Evolutionary conservation across 2,888 invertebrate genomes (phyloP).

Genomic region (Melanostoma mellinum): DNA sequence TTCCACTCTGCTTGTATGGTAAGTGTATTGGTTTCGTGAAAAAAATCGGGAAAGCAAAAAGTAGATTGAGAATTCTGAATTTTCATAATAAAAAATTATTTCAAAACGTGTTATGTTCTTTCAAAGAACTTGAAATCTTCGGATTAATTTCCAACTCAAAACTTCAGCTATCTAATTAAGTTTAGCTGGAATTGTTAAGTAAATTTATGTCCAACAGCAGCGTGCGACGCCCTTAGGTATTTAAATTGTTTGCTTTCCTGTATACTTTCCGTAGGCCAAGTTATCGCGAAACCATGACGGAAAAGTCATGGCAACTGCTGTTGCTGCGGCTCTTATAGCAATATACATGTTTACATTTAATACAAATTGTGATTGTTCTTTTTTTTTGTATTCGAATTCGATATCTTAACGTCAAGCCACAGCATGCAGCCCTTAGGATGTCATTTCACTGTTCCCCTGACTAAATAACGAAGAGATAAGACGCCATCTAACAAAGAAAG

Average conservation of each 20-base stretch:
- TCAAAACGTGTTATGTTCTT: too few relatives aligned
- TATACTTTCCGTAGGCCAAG: background rate
- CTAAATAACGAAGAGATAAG: slow-evolving; percentile 37
- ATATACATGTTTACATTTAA: background rate
- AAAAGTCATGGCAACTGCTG: background rate
- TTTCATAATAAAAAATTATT: too few relatives aligned
- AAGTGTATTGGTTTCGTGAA: background rate
- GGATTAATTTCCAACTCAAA: too few relatives aligned
- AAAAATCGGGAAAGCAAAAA: too few relatives aligned
- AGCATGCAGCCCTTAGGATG: slow-evolving; percentile 51
- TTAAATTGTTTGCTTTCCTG: too few relatives aligned
- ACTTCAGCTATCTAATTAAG: too few relatives aligned
- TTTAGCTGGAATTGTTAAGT: too few relatives aligned
- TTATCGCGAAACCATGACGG: background rate
- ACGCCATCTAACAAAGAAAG: slow-evolving; percentile 5
- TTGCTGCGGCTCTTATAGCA: background rate
- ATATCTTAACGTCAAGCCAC: slow-evolving; percentile 26
- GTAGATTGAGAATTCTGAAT: too few relatives aligned
- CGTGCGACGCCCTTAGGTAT: too few relatives aligned
- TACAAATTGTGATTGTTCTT: background rate
- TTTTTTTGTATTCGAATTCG: slow-evolving; percentile 21
- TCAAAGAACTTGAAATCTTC: too few relatives aligned
- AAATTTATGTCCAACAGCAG: too few relatives aligned
- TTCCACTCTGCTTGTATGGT: slow-evolving; percentile 1
- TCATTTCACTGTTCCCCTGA: slow-evolving; percentile 61